A percentile compares a stretch with the other conserved stretches of the same genome.
Evolutionary conservation across 2,888 invertebrate species (phyloP).

Genomic region (Dorcus hopei): DNA sequence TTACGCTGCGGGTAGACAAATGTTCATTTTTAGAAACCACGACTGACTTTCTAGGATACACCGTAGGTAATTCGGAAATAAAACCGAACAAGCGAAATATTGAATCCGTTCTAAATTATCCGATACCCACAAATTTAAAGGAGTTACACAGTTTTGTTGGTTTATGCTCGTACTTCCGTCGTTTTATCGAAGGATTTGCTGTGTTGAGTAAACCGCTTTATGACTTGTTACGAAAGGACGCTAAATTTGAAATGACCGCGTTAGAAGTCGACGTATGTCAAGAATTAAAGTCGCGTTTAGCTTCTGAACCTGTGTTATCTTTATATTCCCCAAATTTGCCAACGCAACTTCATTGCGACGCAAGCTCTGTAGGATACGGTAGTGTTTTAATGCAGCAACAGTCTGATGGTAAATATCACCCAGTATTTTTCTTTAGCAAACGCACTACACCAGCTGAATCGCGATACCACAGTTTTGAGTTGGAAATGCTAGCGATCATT

Average conservation of each 20-base stretch:
- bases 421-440: conserved; percentile 30
- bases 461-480: conserved; percentile 38
- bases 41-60: conserved; percentile 11
- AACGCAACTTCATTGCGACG: conserved; percentile 41
- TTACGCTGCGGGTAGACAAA: conserved; percentile 23
- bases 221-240: conserved; percentile 4
- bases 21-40: conserved; percentile 7
- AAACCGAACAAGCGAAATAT: conserved; percentile 13
- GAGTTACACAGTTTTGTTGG: conserved; percentile 14
- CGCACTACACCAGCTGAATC: conserved; percentile 24
- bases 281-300: too few relatives aligned
- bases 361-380: conserved; percentile 34
- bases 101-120: conserved; percentile 3
- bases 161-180: conserved; percentile 11
- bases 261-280: too few relatives aligned
- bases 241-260: neutral
- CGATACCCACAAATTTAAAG: conserved; percentile 6
- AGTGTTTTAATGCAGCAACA: conserved; percentile 37
- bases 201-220: conserved; percentile 10
- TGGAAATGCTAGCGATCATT: conserved; percentile 40
- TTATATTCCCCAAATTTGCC: neutral
- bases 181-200: conserved; percentile 15
- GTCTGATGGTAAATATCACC: conserved; percentile 26
- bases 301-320: too few relatives aligned
- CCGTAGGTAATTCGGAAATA: conserved; percentile 7